Evolutionary conservation across 2,797 vertebrate species (phyloP), one percentile per base, ranked within the genome.

Genomic region (Aotus griseimembra): DNA sequence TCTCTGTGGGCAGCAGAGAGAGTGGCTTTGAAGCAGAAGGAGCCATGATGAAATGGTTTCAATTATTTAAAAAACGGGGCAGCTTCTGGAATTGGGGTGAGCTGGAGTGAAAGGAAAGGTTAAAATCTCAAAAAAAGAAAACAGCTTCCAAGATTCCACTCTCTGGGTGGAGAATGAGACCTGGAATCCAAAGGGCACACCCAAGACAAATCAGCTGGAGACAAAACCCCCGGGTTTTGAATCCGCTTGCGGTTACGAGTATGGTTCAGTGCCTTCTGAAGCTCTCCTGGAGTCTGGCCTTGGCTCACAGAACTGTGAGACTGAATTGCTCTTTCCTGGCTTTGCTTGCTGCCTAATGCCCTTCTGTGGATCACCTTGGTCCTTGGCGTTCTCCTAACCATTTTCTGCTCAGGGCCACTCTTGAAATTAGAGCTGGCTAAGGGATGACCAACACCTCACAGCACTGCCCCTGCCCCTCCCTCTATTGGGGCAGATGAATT

Each of bases 261-360:
- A 19, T 48, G 52, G 81, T 84, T 39, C 7, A 0, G 19, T 76
- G 92, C 82, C 89, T 86, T 84, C 58, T 22, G 44, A 97, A 80
- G 81, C 83, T 48, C 79, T 95, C 13, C 4, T 44, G 94, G 96
- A 97, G 93, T 96, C 96, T 97, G 97, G 97, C 92, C 33, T 36
- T 30, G 44, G 92, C 97, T 97, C 92, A 95, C 90, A 97, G 97
- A 94, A 52, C 50, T 88, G 70, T 58, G 50, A 72, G 70, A 61
- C 92, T 82, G 75, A 93, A 76, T 93, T 93, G 57, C 85, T 93
- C 48, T 91, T 94, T 94, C 72, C 90, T 76, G 57, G 48, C 85
- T 8, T 15, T 73, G 46, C 87, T 61, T 64, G 72, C 39, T 88
- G 86, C 36, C 84, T 82, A 76, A 61, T 82, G 75, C 79, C 44